Evolutionary conservation across 2,888 invertebrate genomes (phyloP).

Genomic region (Drosophila neutralis): DNA sequence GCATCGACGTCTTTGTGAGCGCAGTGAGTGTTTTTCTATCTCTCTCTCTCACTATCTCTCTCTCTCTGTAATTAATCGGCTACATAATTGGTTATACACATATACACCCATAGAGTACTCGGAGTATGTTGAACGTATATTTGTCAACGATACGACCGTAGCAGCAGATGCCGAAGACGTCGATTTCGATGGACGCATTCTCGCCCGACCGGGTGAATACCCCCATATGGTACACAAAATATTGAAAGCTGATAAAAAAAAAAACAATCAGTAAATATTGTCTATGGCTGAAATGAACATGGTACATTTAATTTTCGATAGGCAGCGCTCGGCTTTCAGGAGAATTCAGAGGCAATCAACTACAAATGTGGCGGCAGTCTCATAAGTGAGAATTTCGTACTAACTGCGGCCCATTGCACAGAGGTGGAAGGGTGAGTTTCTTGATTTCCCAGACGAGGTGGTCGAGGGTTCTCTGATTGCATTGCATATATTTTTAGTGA

Average conservation of each 20-base stretch:
- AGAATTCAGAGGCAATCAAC: conserved; percentile 52
- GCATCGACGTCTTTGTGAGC: conserved; percentile 70
- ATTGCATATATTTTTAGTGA: conserved; percentile 46
- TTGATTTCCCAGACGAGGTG: background rate
- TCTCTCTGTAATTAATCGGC: background rate
- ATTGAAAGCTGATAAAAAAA: conserved; percentile 11
- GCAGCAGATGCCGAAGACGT: conserved; percentile 72
- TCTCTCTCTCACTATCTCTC: background rate
- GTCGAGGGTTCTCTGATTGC: background rate
- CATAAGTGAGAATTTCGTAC: conserved; percentile 80
- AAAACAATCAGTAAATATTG: background rate
- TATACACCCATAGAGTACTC: conserved; percentile 71
- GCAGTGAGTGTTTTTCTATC: conserved; percentile 52
- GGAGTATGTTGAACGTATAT: conserved; percentile 81
- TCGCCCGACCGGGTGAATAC: conserved; percentile 82
- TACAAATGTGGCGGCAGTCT: conserved; percentile 84
- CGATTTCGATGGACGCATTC: conserved; percentile 81
- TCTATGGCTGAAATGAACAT: conserved; percentile 8
- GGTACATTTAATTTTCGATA: conserved; percentile 38
- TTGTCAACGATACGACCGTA: conserved; percentile 73
- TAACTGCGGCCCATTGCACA: conserved; percentile 84
- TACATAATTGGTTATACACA: background rate
- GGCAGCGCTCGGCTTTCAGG: conserved; percentile 75
- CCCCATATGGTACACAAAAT: conserved; percentile 82
- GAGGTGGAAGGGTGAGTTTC: conserved; percentile 72